phyloP scores from a whole-genome alignment of 2,888 invertebrate species.

The Scelioninae gen. 1 region DNA sequence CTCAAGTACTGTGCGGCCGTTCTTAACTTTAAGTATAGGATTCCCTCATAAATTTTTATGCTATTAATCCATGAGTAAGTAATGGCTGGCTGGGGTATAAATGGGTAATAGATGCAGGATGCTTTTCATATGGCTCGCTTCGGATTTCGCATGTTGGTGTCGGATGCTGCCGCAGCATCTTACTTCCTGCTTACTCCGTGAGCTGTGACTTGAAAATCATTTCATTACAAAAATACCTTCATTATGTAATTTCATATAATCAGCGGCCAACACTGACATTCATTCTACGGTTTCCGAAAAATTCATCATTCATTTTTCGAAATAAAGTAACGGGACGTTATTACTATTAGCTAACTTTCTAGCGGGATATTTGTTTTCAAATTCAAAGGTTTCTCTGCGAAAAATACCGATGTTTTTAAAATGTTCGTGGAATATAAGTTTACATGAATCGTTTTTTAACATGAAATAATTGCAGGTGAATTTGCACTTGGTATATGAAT shows the following conservation, averaged over 20 bases:
- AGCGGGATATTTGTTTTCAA: too few species aligned
- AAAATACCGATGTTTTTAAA: too few species aligned
- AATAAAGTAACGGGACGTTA: constrained; percentile 43
- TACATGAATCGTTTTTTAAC: too few species aligned
- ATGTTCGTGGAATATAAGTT: too few species aligned
- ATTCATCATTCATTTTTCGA: constrained; percentile 8
- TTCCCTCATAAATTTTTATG: constrained; percentile 59
- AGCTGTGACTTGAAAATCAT: constrained; percentile 47
- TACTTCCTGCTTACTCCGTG: constrained; percentile 48
- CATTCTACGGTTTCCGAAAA: constrained; percentile 9
- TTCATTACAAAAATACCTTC: constrained; percentile 46
- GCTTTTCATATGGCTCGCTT: constrained; percentile 62
- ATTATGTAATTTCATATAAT: constrained; percentile 53
- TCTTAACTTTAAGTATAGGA: constrained; percentile 66
- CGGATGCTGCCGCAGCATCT: constrained; percentile 29
- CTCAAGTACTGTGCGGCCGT: constrained; percentile 49
- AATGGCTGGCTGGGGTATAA: constrained; percentile 61
- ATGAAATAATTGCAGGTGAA: too few species aligned
- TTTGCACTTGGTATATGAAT: too few species aligned
- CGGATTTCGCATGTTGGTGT: constrained; percentile 60
- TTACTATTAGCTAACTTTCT: background rate
- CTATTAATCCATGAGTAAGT: constrained; percentile 66
- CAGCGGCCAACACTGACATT: constrained; percentile 3
- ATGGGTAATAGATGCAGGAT: constrained; percentile 61
- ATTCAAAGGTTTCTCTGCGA: too few species aligned